Percentiles rank a stretch among this genome's conserved stretches.
Evolutionary conservation across 1,140 invertebrate species (phyloP).

Genomic region (Drosophila repleta): DNA sequence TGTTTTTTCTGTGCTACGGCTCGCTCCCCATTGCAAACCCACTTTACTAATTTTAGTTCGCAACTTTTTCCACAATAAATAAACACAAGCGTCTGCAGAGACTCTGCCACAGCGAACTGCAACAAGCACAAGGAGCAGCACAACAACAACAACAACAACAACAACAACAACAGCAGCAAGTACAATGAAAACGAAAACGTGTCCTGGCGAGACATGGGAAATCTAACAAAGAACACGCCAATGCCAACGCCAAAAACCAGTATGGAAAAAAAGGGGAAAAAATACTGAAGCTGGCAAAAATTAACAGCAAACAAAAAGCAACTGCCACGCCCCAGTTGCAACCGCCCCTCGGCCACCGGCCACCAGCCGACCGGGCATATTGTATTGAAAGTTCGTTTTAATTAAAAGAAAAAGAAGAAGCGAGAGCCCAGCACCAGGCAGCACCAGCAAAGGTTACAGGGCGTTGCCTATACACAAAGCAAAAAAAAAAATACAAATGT

Average conservation of each 20-base stretch:
- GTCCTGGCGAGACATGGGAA: constrained; percentile 68
- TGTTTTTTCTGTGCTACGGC: constrained; percentile 28
- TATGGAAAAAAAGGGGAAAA: constrained; percentile 28
- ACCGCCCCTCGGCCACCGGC: not conserved
- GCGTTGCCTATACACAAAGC: constrained; percentile 39
- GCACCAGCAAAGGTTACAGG: constrained; percentile 55
- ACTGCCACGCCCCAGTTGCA: constrained; percentile 15
- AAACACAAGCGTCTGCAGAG: constrained; percentile 61
- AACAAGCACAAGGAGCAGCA: constrained; percentile 20
- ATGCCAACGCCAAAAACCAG: constrained; percentile 49
- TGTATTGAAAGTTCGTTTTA: constrained; percentile 81
- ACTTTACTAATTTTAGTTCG: constrained; percentile 55
- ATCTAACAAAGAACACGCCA: constrained; percentile 68
- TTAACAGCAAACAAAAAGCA: constrained; percentile 74
- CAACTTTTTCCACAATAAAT: constrained; percentile 70
- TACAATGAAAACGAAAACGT: constrained; percentile 39
- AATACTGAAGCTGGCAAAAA: constrained; percentile 48
- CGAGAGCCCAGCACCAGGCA: constrained; percentile 13
- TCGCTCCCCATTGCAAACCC: constrained; percentile 21
- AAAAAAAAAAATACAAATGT: not conserved
- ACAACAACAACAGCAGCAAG: constrained; percentile 1
- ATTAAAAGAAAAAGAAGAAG: constrained; percentile 71
- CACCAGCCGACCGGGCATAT: constrained; percentile 56
- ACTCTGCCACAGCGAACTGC: constrained; percentile 37
- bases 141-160: constrained; percentile 5